phyloP scores from a whole-genome alignment of 2,113 vertebrate species.

The Herpailurus yagouaroundi region DNA sequence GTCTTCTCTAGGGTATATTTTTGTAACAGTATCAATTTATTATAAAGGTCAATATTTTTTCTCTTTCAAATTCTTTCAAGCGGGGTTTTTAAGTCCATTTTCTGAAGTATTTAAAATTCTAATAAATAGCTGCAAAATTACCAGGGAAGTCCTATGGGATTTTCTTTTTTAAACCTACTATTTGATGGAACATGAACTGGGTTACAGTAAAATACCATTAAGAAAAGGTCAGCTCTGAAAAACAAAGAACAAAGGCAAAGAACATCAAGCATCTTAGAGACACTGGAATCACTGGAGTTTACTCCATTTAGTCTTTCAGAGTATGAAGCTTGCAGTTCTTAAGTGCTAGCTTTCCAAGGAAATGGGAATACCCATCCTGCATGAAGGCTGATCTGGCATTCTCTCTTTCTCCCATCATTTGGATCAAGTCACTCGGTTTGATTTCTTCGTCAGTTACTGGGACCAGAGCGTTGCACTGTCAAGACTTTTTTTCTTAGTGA shows the following conservation, averaged over 20 bases:
- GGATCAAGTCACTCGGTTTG: not conserved
- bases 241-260: conserved; percentile 72
- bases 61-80: conserved; percentile 62
- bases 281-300: not conserved
- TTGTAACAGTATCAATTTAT: conserved; percentile 75
- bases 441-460: not conserved
- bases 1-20: conserved; percentile 70
- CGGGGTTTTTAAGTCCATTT: conserved; percentile 76
- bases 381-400: not conserved
- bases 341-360: not conserved
- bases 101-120: conserved; percentile 78
- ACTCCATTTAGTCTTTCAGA: not conserved
- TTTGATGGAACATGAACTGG: conserved; percentile 79
- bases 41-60: conserved; percentile 73
- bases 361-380: not conserved
- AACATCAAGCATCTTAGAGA: conserved; percentile 46
- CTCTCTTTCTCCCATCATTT: not conserved
- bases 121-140: conserved; percentile 82
- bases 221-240: conserved; percentile 59
- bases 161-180: conserved; percentile 52
- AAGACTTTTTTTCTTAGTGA: not conserved
- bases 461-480: not conserved
- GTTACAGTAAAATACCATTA: conserved; percentile 79
- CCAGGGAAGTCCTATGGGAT: conserved; percentile 73
- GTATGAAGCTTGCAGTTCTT: not conserved